These are phyloP conservation scores for Carassius carassius DNA, from an alignment of 2,113 vertebrate species.

Conservation along the genomic window DNA sequence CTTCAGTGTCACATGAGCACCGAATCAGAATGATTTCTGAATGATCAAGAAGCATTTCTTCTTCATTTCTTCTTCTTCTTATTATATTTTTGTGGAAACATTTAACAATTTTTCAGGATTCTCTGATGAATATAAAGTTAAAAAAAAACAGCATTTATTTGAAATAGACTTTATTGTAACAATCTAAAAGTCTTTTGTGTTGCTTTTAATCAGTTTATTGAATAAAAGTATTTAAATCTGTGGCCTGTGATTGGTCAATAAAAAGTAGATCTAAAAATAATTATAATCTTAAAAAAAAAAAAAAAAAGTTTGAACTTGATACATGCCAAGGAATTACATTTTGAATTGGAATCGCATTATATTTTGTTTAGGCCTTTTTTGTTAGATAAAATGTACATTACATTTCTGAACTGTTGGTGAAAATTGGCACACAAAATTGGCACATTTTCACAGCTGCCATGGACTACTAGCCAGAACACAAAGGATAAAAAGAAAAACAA, in stretches of 20 bases:
- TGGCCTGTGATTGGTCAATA: too few relatives aligned
- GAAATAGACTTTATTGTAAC: not conserved
- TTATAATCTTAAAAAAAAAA: too few relatives aligned
- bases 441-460: not conserved
- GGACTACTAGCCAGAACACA: too few relatives aligned
- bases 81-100: not conserved
- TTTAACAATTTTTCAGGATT: not conserved
- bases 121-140: not conserved
- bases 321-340: not conserved
- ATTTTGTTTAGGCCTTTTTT: not conserved
- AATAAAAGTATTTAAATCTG: too few relatives aligned
- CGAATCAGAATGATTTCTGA: not conserved
- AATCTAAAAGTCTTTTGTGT: not conserved
- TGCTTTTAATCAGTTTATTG: too few relatives aligned
- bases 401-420: not conserved
- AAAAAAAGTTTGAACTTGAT: too few relatives aligned
- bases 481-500: not conserved
- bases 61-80: not conserved
- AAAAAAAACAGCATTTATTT: not conserved
- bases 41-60: not conserved
- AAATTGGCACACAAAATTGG: too few relatives aligned
- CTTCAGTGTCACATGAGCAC: not conserved
- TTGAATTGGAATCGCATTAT: too few relatives aligned
- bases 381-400: not conserved
- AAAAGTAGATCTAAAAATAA: too few relatives aligned